Evolutionary conservation across 2,113 vertebrate genomes (phyloP), one percentile per base, ranked within the genome.

Genomic region (Lycaon pictus): DNA sequence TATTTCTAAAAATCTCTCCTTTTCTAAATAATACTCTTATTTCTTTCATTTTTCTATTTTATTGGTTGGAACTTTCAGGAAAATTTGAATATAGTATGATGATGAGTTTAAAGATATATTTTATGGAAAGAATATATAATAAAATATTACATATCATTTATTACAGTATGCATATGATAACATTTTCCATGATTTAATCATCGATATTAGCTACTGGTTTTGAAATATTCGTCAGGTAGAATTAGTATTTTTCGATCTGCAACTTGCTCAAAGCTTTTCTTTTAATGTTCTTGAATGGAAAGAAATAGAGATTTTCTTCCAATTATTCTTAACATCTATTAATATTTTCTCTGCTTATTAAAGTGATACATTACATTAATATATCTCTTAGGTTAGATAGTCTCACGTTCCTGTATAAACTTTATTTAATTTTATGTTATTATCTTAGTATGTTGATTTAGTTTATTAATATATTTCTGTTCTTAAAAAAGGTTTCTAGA

Each of bases 341-440:
- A 91, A 60, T 85, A 88, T 81, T n/a, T 93, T 96, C 11, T 53
- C 17, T 84, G n/a, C 6, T 93, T 86, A 95, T 95, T 97, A 93
- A 92, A 81, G 48, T 85, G 7, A 92, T 83, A 91, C 77, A 83
- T 48, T 93, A 89, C 69, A 58, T 82, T 92, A 95, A 92, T 93
- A 84, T 84, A 93, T 88, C 48, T 29, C 13, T 67, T 65, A 51
- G 81, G 11, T 63, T 69, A 20, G 15, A 55, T 22, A 76, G 23
- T 11, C 17, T 72, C 35, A 35, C 20, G 86, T 92, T 81, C 53
- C 3, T 95, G 7, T 53, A 71, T 20, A 86, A 67, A 53, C 25
- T 90, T 76, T 74, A 90, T 84, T 93, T 84, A 96, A 82, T 82
- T 95, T 17, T 60, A 67, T 27, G 0, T 56, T 89, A 53, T 86